phyloP scores from a whole-genome alignment of 2,113 vertebrate genomes.

The Bufo bufo region DNA sequence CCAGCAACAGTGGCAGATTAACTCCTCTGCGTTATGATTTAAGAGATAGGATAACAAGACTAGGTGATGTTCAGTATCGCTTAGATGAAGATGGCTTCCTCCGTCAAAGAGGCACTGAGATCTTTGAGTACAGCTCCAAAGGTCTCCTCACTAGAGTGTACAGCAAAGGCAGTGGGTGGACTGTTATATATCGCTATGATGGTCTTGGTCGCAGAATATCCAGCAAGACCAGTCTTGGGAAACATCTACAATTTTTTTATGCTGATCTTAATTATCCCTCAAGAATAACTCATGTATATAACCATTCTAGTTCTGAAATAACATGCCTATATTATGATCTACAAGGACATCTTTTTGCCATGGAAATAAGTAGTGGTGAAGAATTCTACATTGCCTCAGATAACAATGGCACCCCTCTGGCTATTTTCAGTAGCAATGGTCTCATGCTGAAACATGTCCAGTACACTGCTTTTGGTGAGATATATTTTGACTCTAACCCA shows the following conservation, averaged over 20 bases:
- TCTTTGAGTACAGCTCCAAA: conserved; percentile 98
- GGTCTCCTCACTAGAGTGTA: conserved; percentile 92
- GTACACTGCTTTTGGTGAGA: conserved; percentile 94
- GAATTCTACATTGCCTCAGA: conserved; percentile 98
- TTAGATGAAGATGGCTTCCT: conserved; percentile 96
- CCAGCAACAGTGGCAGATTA: conserved; percentile 86
- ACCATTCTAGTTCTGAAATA: conserved; percentile 96
- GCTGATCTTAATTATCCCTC: conserved; percentile 92
- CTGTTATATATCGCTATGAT: conserved; percentile 91
- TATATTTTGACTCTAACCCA: conserved; percentile 97
- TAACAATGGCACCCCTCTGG: conserved; percentile 92
- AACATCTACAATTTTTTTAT: conserved; percentile 96
- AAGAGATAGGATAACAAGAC: conserved; percentile 92
- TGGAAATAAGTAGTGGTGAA: conserved; percentile 97
- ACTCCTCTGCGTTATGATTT: conserved; percentile 92
- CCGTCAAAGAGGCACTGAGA: conserved; percentile 89
- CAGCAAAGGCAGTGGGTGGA: conserved; percentile 95
- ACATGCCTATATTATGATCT: conserved; percentile 97
- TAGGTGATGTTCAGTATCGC: conserved; percentile 95
- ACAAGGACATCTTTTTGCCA: conserved; percentile 95
- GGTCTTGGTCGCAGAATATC: conserved; percentile 93
- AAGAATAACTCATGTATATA: conserved; percentile 95
- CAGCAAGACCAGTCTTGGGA: conserved; percentile 88
- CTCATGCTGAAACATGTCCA: conserved; percentile 95
- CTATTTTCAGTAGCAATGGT: conserved; percentile 95